phyloP scores from a whole-genome alignment of 2,888 invertebrate species.

The Tinea trinotella region DNA sequence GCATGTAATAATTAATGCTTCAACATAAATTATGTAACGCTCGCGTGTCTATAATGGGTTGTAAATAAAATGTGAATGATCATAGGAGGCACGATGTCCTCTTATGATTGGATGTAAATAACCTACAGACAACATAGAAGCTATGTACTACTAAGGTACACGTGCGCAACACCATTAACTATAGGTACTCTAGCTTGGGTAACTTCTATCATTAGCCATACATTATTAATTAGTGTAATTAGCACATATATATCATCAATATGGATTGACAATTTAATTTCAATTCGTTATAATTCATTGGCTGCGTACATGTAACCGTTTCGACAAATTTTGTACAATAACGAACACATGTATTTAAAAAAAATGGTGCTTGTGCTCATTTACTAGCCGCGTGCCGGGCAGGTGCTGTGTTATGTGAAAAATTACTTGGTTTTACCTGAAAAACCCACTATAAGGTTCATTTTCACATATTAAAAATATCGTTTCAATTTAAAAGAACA shows the following conservation, averaged over 20 bases:
- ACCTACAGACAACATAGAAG: conserved; percentile 68
- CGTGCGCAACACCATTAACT: background rate
- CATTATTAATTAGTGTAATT: no score
- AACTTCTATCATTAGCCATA: no score
- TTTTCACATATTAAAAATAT: conserved; percentile 25
- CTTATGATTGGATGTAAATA: conserved; percentile 36
- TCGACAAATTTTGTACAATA: conserved; percentile 59
- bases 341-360: conserved; percentile 63
- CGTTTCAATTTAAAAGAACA: background rate
- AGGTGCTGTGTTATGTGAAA: conserved; percentile 68
- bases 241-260: no score
- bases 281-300: background rate
- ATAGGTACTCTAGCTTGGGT: no score
- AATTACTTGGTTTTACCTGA: conserved; percentile 63
- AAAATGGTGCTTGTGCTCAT: conserved; percentile 70
- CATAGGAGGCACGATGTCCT: conserved; percentile 38
- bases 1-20: background rate
- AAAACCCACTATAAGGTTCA: conserved; percentile 45
- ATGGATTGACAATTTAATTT: background rate
- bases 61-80: conserved; percentile 30
- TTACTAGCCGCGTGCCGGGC: conserved; percentile 73
- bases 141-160: conserved; percentile 57
- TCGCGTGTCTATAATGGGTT: background rate
- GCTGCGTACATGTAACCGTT: conserved; percentile 53
- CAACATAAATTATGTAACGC: background rate